phyloP scores from a whole-genome alignment of 2,888 invertebrate species.

The Galerucella pusilla region DNA sequence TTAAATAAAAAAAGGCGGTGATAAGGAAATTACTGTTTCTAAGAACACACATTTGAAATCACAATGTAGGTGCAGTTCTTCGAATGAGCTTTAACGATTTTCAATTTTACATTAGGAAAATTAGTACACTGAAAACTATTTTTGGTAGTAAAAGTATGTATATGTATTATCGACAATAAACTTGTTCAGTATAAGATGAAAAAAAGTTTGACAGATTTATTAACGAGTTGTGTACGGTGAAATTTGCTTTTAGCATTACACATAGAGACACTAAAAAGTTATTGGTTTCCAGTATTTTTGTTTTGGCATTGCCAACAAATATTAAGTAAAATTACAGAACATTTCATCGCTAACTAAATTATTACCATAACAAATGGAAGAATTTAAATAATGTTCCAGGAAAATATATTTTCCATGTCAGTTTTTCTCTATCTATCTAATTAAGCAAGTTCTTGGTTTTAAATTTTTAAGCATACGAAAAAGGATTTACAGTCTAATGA shows the following conservation, averaged over 20 bases:
- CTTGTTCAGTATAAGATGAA: neutral
- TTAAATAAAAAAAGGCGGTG: neutral
- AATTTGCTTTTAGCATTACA: neutral
- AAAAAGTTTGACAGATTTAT: neutral
- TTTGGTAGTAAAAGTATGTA: neutral
- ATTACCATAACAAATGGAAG: neutral
- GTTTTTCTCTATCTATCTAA: too few species aligned
- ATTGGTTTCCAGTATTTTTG: neutral
- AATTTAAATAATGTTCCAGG: neutral
- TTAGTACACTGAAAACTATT: neutral
- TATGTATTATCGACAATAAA: neutral
- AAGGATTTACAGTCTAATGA: constrained; percentile 1
- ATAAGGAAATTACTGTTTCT: neutral
- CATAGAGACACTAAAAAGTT: neutral
- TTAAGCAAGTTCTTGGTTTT: neutral
- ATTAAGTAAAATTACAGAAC: neutral
- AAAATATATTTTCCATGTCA: neutral
- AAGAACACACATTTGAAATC: neutral
- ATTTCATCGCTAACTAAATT: neutral
- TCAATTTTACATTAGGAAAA: neutral
- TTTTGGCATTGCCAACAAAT: neutral
- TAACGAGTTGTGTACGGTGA: neutral
- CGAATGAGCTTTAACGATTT: neutral
- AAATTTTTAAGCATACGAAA: neutral
- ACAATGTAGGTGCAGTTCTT: neutral